Evolutionary conservation across 2,113 vertebrate genomes (phyloP).

Genomic region (Mastomys coucha): DNA sequence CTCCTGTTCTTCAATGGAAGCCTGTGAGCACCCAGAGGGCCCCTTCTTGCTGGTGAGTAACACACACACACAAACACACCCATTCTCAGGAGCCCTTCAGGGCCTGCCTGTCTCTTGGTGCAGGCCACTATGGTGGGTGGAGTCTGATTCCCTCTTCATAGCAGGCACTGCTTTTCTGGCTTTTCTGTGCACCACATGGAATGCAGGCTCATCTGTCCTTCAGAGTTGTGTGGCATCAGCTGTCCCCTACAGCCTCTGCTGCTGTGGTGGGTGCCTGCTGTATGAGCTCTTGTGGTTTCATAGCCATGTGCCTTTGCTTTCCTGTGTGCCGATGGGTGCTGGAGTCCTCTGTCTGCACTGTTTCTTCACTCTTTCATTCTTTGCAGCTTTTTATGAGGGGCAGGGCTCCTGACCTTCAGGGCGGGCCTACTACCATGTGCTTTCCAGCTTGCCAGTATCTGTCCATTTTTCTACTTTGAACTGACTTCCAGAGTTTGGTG

Average conservation of each 20-base stretch:
- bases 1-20: conserved; percentile 78
- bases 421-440: too few species aligned
- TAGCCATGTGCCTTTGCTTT: too few species aligned
- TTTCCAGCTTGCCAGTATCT: neutral
- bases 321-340: neutral
- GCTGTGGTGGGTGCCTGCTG: neutral
- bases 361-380: neutral
- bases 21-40: conserved; percentile 73
- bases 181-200: too few species aligned
- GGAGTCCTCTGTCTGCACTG: neutral
- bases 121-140: neutral
- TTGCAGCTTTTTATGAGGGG: neutral
- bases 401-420: too few species aligned
- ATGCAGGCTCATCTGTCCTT: neutral
- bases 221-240: neutral
- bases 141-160: neutral
- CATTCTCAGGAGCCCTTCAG: neutral
- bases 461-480: neutral
- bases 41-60: conserved; percentile 85
- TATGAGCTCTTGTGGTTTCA: neutral
- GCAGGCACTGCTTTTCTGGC: neutral
- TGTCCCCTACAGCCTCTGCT: neutral
- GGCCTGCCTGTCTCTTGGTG: neutral
- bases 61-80: too few species aligned
- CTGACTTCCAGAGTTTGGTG: neutral